These are phyloP conservation scores for Neuroterus valhalla DNA, from an alignment of 1,140 invertebrate genomes.

Conservation along the genomic window DNA sequence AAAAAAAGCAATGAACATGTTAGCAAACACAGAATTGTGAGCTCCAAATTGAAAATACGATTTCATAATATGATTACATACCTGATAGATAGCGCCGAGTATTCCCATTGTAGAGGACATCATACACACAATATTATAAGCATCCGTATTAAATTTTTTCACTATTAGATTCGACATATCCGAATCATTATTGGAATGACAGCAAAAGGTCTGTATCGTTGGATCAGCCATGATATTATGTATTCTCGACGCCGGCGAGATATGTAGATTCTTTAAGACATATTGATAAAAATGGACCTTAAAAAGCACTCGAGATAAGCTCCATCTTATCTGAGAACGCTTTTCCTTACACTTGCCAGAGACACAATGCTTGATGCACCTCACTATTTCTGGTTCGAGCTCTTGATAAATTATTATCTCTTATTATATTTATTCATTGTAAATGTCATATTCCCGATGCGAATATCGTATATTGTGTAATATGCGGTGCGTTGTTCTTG, in stretches of 20 bases:
- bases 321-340: conserved; percentile 36
- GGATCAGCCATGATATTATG: conserved; percentile 82
- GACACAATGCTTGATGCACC: background rate
- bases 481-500: conserved; percentile 1
- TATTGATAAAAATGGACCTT: conserved; percentile 44
- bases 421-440: background rate
- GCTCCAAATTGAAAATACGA: conserved; percentile 10
- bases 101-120: conserved; percentile 83
- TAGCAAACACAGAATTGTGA: too few species aligned
- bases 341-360: conserved; percentile 36
- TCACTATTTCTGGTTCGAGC: background rate
- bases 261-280: conserved; percentile 34
- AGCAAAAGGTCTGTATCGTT: conserved; percentile 87
- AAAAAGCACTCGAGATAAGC: conserved; percentile 42
- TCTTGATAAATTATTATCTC: background rate
- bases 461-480: background rate
- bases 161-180: conserved; percentile 79
- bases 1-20: too few species aligned
- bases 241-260: conserved; percentile 16
- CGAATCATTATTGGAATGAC: conserved; percentile 80
- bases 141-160: conserved; percentile 81
- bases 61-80: conserved; percentile 62
- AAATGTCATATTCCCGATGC: background rate
- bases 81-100: conserved; percentile 84
- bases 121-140: conserved; percentile 84